Evolutionary conservation across 1,140 invertebrate genomes (phyloP).

Genomic region (Ooceraea biroi): DNA sequence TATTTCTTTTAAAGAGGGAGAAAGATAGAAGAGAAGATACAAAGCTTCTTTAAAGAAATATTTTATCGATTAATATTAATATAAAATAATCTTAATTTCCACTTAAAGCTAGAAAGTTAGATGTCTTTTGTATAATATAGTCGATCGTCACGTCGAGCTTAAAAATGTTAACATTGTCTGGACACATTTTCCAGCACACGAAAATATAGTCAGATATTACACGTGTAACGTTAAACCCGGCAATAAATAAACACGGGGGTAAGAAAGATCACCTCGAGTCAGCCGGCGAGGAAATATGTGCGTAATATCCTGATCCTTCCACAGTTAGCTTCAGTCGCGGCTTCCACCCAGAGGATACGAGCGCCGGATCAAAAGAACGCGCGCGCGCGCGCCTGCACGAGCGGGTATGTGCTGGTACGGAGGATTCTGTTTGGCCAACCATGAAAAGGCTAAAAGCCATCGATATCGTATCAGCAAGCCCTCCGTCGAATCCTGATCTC

Average conservation of each 20-base stretch:
- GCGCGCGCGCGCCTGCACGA: conserved; percentile 16
- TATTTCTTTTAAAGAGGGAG: too few relatives aligned
- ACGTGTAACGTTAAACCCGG: conserved; percentile 54
- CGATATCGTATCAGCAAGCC: conserved; percentile 73
- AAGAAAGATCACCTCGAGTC: conserved; percentile 32
- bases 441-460: conserved; percentile 78
- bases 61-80: too few relatives aligned
- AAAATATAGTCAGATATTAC: conserved; percentile 64
- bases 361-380: conserved; percentile 68
- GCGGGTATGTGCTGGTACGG: conserved; percentile 58
- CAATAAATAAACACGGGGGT: conserved; percentile 67
- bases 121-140: background rate
- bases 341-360: conserved; percentile 47
- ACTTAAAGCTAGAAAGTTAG: too few relatives aligned
- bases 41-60: too few relatives aligned
- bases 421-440: conserved; percentile 77
- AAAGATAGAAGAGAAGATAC: too few relatives aligned
- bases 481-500: conserved; percentile 68
- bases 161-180: conserved; percentile 25
- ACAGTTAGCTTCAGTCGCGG: conserved; percentile 32
- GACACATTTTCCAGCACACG: background rate
- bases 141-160: background rate
- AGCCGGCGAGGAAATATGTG: conserved; percentile 61
- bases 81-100: too few relatives aligned
- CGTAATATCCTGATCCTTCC: conserved; percentile 65